A percentile compares a stretch with the other conserved stretches of the same genome.
These are phyloP conservation scores for Diloba caeruleocephala DNA, from an alignment of 2,888 invertebrate genomes.

Conservation along the genomic window DNA sequence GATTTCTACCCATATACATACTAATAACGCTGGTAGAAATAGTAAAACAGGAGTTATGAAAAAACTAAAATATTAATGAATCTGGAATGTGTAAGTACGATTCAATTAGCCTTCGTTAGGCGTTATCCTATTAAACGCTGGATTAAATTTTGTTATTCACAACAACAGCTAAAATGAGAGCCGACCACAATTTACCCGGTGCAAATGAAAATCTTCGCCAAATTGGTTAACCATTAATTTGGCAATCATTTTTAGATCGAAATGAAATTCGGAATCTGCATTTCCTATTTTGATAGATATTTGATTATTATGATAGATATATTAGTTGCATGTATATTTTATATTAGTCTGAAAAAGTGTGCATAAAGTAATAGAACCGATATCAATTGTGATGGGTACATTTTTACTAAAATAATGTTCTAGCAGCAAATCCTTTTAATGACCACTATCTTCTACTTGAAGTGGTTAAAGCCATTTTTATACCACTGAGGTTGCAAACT, in stretches of 20 bases:
- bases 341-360: background rate
- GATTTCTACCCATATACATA: too few species aligned
- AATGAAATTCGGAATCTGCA: slow-evolving; percentile 29
- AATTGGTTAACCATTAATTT: slow-evolving; percentile 81
- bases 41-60: too few species aligned
- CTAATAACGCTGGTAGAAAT: too few species aligned
- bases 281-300: slow-evolving; percentile 5
- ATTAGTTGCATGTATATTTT: slow-evolving; percentile 10
- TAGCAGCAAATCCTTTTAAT: too few species aligned
- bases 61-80: too few species aligned
- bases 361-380: background rate
- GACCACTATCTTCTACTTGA: too few species aligned
- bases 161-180: slow-evolving; percentile 74
- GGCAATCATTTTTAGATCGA: slow-evolving; percentile 56
- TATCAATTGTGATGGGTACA: too few species aligned
- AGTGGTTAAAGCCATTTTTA: too few species aligned
- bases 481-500: too few species aligned
- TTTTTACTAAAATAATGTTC: too few species aligned
- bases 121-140: slow-evolving; percentile 65
- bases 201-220: slow-evolving; percentile 83
- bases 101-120: slow-evolving; percentile 61
- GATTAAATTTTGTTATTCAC: slow-evolving; percentile 72
- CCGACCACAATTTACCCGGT: slow-evolving; percentile 80
- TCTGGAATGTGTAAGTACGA: slow-evolving; percentile 5
- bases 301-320: too few species aligned